Evolutionary conservation across 1,140 invertebrate species (phyloP).

Genomic region (Leptinotarsa defecta): DNA sequence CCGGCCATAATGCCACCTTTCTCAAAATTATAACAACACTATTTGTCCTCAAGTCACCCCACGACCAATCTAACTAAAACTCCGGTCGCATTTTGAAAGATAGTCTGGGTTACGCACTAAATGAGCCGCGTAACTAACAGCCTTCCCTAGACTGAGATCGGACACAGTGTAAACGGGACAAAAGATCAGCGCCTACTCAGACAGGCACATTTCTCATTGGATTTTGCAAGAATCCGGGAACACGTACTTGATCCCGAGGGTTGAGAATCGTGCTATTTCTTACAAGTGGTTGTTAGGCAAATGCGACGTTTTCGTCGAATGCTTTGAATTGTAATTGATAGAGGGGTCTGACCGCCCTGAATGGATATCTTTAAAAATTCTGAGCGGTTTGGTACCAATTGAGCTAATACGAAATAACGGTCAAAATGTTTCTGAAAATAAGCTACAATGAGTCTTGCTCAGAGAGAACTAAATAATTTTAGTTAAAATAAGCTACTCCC

Average conservation of each 20-base stretch:
- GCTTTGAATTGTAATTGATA: slow-evolving; percentile 22
- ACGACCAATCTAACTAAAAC: slow-evolving; percentile 11
- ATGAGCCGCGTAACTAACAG: slow-evolving; percentile 30
- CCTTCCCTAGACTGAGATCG: not conserved
- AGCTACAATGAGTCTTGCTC: too few relatives aligned
- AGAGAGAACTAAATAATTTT: too few relatives aligned
- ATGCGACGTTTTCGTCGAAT: slow-evolving; percentile 8
- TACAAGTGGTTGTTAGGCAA: slow-evolving; percentile 28
- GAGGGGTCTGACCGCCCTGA: not conserved
- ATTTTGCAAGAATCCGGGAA: slow-evolving; percentile 21
- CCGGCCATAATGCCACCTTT: too few relatives aligned
- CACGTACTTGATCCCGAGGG: slow-evolving; percentile 27
- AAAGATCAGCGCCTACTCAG: slow-evolving; percentile 25
- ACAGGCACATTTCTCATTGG: slow-evolving; percentile 17
- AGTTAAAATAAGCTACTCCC: too few relatives aligned
- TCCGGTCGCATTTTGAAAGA: slow-evolving; percentile 21
- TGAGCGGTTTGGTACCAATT: too few relatives aligned
- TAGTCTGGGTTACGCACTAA: slow-evolving; percentile 24
- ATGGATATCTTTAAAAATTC: too few relatives aligned
- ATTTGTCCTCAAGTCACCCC: too few relatives aligned
- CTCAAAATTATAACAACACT: too few relatives aligned
- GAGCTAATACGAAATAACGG: too few relatives aligned
- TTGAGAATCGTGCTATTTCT: slow-evolving; percentile 16
- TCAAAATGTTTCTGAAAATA: too few relatives aligned
- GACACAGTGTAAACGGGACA: not conserved